Base-by-base conservation (phyloP, 2,113 vertebrate species). In the Collichthys lucidus region DNA sequence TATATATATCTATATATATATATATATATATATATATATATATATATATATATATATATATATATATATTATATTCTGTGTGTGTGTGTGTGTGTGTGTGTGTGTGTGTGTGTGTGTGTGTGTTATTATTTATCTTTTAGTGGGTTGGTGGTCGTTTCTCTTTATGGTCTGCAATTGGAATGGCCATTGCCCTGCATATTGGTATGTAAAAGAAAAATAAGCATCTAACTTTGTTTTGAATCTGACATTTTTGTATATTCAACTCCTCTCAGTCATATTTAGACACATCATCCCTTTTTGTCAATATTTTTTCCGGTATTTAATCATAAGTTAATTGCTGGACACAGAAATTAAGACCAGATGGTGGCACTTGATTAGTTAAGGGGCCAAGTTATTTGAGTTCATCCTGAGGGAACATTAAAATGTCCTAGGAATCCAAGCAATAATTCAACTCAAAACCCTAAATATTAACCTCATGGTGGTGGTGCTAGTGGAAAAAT, bases 61-160 rank as follows among this genome's bases (percentile, higher is more conserved):
- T n/a, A n/a, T n/a, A n/a, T n/a, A n/a, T n/a, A n/a, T n/a, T n/a
- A n/a, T n/a, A n/a, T n/a, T n/a, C n/a, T n/a, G n/a, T n/a, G n/a
- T n/a, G n/a, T n/a, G n/a, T n/a, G n/a, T n/a, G n/a, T n/a, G n/a
- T n/a, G n/a, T n/a, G n/a, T n/a, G n/a, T n/a, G n/a, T n/a, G n/a
- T n/a, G n/a, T n/a, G n/a, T n/a, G n/a, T n/a, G n/a, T n/a, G n/a
- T n/a, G n/a, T n/a, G n/a, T n/a, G n/a, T n/a, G n/a, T n/a, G n/a
- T n/a, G n/a, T n/a, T n/a, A n/a, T n/a, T n/a, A n/a, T n/a, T n/a
- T n/a, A n/a, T n/a, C n/a, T 67, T 92, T 90, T n/a, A 99, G 98
- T 99, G 98, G 98, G 98, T 99, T 68, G 98, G 98, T 73, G 98
- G 98, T 8, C 97, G 98, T 74, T 99, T 98, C 87, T 99, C 98